Percentiles rank a stretch among this genome's conserved stretches.
Evolutionary conservation across 2,797 vertebrate genomes (phyloP).

Genomic region (Lophius americanus): DNA sequence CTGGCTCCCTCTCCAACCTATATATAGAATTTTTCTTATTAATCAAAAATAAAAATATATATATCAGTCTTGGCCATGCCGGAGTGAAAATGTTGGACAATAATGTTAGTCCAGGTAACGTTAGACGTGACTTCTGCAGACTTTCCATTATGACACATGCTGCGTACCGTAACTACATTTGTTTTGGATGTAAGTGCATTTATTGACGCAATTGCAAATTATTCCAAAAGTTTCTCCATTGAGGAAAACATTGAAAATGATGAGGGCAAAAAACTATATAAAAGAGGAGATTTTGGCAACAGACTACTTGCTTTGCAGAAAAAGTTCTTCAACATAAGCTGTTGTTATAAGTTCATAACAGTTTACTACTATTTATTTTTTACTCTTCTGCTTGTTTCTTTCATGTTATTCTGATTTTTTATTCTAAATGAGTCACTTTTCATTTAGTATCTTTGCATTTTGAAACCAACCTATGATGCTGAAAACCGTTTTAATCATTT

Average conservation of each 20-base stretch:
- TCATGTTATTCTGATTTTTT: too few relatives aligned
- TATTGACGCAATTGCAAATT: not conserved
- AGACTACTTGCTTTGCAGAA: not conserved
- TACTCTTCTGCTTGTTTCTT: too few relatives aligned
- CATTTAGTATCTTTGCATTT: too few relatives aligned
- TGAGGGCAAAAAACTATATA: not conserved
- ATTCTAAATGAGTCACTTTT: too few relatives aligned
- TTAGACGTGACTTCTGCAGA: not conserved
- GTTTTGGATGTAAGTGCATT: not conserved
- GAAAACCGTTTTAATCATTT: too few relatives aligned
- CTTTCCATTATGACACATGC: not conserved
- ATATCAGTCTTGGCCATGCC: not conserved
- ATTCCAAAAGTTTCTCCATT: not conserved
- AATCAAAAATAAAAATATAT: slow-evolving; percentile 10
- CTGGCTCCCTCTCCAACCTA: slow-evolving; percentile 1
- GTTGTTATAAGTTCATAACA: not conserved
- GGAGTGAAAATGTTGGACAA: not conserved
- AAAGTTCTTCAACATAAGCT: not conserved
- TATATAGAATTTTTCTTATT: slow-evolving; percentile 40
- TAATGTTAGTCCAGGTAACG: not conserved
- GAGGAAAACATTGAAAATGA: slow-evolving; percentile 9
- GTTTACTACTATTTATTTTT: too few relatives aligned
- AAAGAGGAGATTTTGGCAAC: not conserved
- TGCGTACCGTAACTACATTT: not conserved
- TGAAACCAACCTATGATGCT: too few relatives aligned